These are phyloP conservation scores for Clarias pachynema DNA, from an alignment of 2,797 vertebrate genomes.

Conservation along the genomic window DNA sequence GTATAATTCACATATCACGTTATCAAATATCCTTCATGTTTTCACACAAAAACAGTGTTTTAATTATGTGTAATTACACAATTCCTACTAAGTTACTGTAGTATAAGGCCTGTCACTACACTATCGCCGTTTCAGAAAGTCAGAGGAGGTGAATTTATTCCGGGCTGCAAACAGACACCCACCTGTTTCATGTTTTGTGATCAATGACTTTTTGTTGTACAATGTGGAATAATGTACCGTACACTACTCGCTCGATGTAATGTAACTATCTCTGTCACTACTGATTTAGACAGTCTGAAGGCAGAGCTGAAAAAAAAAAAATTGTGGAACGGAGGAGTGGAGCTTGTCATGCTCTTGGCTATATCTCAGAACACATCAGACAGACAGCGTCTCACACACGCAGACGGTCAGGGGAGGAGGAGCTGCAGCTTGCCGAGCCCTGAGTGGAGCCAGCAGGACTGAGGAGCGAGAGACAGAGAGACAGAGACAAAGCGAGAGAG, in stretches of 20 bases:
- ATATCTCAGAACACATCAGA: constrained; percentile 50
- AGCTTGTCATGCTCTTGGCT: constrained; percentile 49
- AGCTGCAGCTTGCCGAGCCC: constrained; percentile 43
- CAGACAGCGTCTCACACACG: constrained; percentile 47
- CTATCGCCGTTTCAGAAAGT: constrained; percentile 3
- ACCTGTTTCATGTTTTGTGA: constrained; percentile 37
- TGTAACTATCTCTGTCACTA: constrained; percentile 35
- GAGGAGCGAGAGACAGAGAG: constrained; percentile 4
- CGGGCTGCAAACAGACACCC: constrained; percentile 22
- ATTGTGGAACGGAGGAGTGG: constrained; percentile 31
- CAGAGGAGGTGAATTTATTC: background rate
- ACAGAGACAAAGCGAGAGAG: constrained; percentile 20
- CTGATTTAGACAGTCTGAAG: constrained; percentile 37
- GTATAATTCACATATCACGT: background rate
- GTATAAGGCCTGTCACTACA: background rate
- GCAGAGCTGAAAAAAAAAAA: constrained; percentile 15
- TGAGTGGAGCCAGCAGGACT: constrained; percentile 50
- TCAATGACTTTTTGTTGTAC: constrained; percentile 23
- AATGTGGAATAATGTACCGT: background rate
- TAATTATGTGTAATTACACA: background rate
- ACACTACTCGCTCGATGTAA: constrained; percentile 8
- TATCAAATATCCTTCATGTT: constrained; percentile 21
- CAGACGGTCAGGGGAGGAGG: constrained; percentile 51
- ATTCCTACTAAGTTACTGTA: background rate
- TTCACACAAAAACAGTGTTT: constrained; percentile 33